These are phyloP conservation scores for Neria commutata DNA, from an alignment of 2,888 invertebrate species.

Conservation along the genomic window DNA sequence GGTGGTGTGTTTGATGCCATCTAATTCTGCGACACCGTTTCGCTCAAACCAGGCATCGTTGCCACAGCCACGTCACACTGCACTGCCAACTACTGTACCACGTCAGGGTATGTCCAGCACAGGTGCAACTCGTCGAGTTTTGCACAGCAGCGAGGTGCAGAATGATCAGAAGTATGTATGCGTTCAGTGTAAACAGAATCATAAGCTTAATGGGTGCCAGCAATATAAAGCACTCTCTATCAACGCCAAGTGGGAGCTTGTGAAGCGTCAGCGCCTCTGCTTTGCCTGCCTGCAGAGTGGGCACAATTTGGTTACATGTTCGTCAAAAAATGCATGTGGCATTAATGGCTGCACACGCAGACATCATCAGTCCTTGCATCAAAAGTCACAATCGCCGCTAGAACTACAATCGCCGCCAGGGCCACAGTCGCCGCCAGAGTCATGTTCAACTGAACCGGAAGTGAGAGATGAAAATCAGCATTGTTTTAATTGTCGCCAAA, in stretches of 20 bases:
- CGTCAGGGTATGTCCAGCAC: too few relatives aligned
- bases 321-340: neutral
- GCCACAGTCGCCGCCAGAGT: neutral
- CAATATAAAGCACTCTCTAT: neutral
- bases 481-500: neutral
- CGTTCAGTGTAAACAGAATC: neutral
- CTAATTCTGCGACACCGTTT: neutral
- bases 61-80: neutral
- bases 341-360: neutral
- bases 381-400: too few relatives aligned
- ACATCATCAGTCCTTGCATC: constrained; percentile 3
- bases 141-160: too few relatives aligned
- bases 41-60: neutral
- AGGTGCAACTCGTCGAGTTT: too few relatives aligned
- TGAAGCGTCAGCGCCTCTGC: neutral
- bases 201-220: neutral
- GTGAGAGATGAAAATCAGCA: neutral
- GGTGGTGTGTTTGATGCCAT: constrained; percentile 3
- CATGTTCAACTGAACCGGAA: too few relatives aligned
- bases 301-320: neutral
- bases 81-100: too few relatives aligned
- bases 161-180: too few relatives aligned
- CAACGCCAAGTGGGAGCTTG: neutral
- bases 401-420: too few relatives aligned
- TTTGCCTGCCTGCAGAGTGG: neutral